A percentile compares a stretch with the other conserved stretches of the same genome.
Conservation (phyloP, 2,113 vertebrate genomes). For the Thermophis baileyi region DNA sequence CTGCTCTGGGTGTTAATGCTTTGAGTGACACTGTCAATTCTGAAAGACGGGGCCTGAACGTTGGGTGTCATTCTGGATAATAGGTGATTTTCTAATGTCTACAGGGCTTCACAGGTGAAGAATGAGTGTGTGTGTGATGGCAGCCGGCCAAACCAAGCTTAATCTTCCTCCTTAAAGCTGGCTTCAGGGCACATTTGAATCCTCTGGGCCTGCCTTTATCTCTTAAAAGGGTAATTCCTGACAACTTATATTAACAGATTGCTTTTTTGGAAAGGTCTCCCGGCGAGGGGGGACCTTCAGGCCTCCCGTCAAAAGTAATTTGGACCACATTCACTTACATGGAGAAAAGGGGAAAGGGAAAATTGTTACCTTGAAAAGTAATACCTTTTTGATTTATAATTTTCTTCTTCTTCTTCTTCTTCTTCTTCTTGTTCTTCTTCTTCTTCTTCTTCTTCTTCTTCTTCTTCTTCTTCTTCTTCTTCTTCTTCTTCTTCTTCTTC, state of each 20-base stretch:
- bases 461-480: too few species aligned
- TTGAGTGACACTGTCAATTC: slow-evolving; percentile 45
- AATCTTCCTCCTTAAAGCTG: slow-evolving; percentile 19
- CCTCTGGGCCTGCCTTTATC: slow-evolving; percentile 55
- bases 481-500: too few species aligned
- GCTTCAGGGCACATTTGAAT: slow-evolving; percentile 53
- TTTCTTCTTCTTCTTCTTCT: neutral
- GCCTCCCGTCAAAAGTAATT: slow-evolving; percentile 28
- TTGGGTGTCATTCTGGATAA: slow-evolving; percentile 57
- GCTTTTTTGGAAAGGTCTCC: slow-evolving; percentile 2
- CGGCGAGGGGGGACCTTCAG: slow-evolving; percentile 26
- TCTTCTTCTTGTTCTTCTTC: too few species aligned
- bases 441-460: neutral
- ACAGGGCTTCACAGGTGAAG: slow-evolving; percentile 57
- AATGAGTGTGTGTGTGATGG: slow-evolving; percentile 46
- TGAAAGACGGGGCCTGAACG: slow-evolving; percentile 36
- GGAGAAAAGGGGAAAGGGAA: slow-evolving; percentile 30
- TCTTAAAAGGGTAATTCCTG: slow-evolving; percentile 58
- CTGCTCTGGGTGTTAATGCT: slow-evolving; percentile 35
- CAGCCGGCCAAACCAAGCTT: slow-evolving; percentile 32
- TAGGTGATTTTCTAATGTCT: slow-evolving; percentile 58
- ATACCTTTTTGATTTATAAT: slow-evolving; percentile 13
- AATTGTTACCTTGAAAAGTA: slow-evolving; percentile 2
- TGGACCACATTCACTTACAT: slow-evolving; percentile 11
- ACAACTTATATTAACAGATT: slow-evolving; percentile 37